A percentile compares a stretch with the other conserved stretches of the same genome.
phyloP scores from a whole-genome alignment of 2,797 vertebrate genomes.

The Centroberyx gerrardi region DNA sequence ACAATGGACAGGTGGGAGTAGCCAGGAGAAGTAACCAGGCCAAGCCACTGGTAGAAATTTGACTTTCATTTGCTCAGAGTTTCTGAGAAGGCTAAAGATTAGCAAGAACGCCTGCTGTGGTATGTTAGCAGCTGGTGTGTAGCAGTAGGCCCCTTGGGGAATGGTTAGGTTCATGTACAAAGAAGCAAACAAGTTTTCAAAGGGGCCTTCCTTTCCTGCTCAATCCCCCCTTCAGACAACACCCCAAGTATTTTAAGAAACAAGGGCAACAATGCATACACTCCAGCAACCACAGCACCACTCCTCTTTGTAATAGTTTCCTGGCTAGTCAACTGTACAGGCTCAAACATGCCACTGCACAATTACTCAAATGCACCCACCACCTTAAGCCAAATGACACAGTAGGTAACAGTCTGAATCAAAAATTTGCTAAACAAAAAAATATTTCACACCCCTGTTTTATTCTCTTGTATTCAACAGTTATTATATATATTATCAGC shows the following conservation, averaged over 20 bases:
- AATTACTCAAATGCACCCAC: conserved; percentile 55
- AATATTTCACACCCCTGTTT: neutral
- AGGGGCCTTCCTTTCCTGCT: conserved; percentile 61
- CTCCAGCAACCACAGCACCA: conserved; percentile 6
- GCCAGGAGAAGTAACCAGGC: neutral
- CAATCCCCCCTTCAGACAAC: conserved; percentile 67
- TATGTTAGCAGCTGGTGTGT: conserved; percentile 68
- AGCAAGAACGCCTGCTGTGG: conserved; percentile 55
- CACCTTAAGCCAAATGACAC: conserved; percentile 68
- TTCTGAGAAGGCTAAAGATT: conserved; percentile 44
- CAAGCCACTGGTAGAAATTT: conserved; percentile 1
- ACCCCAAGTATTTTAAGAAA: conserved; percentile 82
- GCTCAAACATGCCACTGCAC: conserved; percentile 71
- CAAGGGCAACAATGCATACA: conserved; percentile 50
- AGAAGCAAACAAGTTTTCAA: conserved; percentile 58
- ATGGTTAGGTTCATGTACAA: conserved; percentile 67
- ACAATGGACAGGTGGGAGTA: conserved; percentile 9
- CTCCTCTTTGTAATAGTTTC: neutral
- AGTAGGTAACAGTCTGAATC: neutral
- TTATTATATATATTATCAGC: no score
- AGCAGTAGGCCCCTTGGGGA: conserved; percentile 71
- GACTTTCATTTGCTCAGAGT: conserved; percentile 14
- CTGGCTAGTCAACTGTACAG: conserved; percentile 38
- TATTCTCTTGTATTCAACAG: no score
- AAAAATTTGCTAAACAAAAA: conserved; percentile 12